A percentile compares a stretch with the other conserved stretches of the same genome.
Conservation (phyloP, 2,797 vertebrate genomes). For the Bradypodion ventrale region DNA sequence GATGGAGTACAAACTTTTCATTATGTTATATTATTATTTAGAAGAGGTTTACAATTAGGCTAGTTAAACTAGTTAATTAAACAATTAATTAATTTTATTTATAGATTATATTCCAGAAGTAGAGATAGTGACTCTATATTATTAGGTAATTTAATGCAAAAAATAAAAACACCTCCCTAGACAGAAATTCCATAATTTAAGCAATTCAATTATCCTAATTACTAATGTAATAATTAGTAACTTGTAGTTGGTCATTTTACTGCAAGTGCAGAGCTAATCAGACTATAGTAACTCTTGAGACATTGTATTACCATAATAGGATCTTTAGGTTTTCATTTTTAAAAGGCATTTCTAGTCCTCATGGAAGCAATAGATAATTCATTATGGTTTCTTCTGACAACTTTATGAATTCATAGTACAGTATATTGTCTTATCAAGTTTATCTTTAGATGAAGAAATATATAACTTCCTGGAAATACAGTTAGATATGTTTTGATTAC, state of each 20-base stretch:
- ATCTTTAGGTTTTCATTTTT: background rate
- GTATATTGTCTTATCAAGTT: background rate
- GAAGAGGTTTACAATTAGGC: slow-evolving; percentile 6
- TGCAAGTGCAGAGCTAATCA: background rate
- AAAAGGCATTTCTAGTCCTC: background rate
- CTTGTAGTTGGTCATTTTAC: slow-evolving; percentile 24
- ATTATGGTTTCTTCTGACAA: background rate
- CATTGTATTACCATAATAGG: background rate
- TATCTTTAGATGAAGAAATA: background rate
- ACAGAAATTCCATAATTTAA: slow-evolving; percentile 35
- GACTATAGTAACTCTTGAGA: background rate
- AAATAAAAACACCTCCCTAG: slow-evolving; percentile 34
- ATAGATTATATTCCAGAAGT: slow-evolving; percentile 35
- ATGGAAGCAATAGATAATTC: background rate
- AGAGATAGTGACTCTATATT: slow-evolving; percentile 16
- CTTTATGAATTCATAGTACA: background rate
- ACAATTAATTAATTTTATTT: slow-evolving; percentile 43
- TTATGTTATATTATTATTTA: background rate
- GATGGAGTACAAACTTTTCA: background rate
- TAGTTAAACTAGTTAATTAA: slow-evolving; percentile 20
- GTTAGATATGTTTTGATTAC: background rate
- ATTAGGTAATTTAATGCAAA: slow-evolving; percentile 42
- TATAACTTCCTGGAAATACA: background rate
- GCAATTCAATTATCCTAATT: slow-evolving; percentile 40
- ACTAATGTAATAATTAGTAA: background rate